These are phyloP conservation scores for Byasa hedistus DNA, from an alignment of 2,888 invertebrate genomes.

Conservation along the genomic window DNA sequence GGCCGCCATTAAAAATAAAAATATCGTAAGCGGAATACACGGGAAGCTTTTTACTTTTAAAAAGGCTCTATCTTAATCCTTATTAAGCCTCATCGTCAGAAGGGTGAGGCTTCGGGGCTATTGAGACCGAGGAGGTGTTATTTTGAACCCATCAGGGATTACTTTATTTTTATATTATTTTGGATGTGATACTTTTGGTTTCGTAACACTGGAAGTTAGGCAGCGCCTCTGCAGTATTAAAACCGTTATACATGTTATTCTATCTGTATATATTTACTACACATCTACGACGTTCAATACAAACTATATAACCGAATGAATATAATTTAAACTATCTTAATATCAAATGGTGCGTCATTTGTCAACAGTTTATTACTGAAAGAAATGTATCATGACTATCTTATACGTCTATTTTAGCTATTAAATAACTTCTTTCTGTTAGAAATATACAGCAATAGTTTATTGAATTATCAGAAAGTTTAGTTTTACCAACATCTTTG, in stretches of 20 bases:
- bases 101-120: conserved; percentile 55
- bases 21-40: conserved; percentile 59
- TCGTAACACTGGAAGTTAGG: conserved; percentile 66
- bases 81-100: conserved; percentile 68
- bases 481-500: too few relatives aligned
- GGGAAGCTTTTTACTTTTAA: conserved; percentile 74
- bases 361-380: too few relatives aligned
- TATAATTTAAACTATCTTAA: too few relatives aligned
- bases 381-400: too few relatives aligned
- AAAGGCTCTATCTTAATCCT: conserved; percentile 76
- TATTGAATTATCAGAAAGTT: too few relatives aligned
- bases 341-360: too few relatives aligned
- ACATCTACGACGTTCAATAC: too few relatives aligned
- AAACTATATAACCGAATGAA: too few relatives aligned
- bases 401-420: too few relatives aligned
- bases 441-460: too few relatives aligned
- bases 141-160: conserved; percentile 67
- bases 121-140: conserved; percentile 71
- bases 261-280: too few relatives aligned
- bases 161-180: conserved; percentile 49
- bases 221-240: conserved; percentile 44
- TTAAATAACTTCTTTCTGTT: too few relatives aligned
- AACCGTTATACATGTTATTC: conserved; percentile 24
- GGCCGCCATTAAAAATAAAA: conserved; percentile 30
- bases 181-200: conserved; percentile 46